Evolutionary conservation across 1,140 invertebrate genomes (phyloP).

Genomic region (Calycopis cecrops): DNA sequence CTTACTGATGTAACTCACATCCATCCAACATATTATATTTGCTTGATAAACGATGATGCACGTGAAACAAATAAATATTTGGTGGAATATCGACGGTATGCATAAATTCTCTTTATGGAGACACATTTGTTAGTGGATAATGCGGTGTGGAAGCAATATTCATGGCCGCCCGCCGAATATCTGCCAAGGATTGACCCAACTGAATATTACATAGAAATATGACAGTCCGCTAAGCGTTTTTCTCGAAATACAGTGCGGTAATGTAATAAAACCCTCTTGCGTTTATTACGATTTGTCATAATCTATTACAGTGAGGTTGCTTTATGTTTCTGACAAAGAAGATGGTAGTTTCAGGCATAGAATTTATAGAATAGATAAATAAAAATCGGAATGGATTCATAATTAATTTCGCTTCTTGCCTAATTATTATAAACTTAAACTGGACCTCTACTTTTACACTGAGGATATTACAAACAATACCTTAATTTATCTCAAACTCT

Average conservation of each 20-base stretch:
- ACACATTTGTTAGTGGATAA: conserved; percentile 28
- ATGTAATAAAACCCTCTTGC: conserved; percentile 5
- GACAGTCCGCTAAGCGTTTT: conserved; percentile 9
- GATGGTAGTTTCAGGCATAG: too few species aligned
- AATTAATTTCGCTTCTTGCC: too few species aligned
- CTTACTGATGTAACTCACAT: too few species aligned
- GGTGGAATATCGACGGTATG: conserved; percentile 19
- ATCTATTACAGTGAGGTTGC: background rate
- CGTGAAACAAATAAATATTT: conserved; percentile 20
- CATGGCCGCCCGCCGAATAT: conserved; percentile 13
- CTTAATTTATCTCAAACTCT: too few species aligned
- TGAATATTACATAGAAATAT: conserved; percentile 12
- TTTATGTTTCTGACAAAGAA: too few species aligned
- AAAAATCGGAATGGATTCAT: too few species aligned
- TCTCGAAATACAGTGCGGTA: conserved; percentile 8
- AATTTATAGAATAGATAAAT: too few species aligned
- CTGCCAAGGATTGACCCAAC: conserved; percentile 19
- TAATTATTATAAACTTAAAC: too few species aligned
- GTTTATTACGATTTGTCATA: conserved; percentile 5
- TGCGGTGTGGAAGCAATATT: conserved; percentile 19
- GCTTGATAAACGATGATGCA: conserved; percentile 9
- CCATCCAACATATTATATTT: too few species aligned
- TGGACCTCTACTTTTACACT: too few species aligned
- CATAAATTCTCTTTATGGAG: conserved; percentile 26
- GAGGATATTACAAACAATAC: too few species aligned